Base-by-base conservation (phyloP, 2,888 invertebrate species). In the Priocnemis perturbator region DNA sequence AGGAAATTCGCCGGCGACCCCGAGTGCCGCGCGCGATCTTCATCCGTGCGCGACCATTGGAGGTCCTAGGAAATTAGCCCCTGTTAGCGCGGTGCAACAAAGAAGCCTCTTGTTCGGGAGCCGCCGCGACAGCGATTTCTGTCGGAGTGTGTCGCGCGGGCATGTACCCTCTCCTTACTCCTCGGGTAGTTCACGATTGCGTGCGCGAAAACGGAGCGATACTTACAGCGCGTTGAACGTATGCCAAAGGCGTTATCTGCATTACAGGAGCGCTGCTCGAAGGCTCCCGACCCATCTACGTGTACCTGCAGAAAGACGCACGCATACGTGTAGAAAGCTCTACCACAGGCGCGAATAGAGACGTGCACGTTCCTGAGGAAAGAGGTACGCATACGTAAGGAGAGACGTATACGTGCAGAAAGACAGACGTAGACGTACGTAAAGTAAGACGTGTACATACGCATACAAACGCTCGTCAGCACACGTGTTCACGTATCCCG, bases 231-330 rank as follows among this genome's bases (percentile, higher is more conserved):
- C 73, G 61, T 78, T 81, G 79, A 79, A 78, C 75, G 69, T 67
- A 75, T 78, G 81, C 81, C 81, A 81, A 77, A 68, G 73, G 64
- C 69, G 74, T 73, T 74, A 78, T 77, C 68, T 64, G 76, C 70
- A 67, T 72, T 71, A 76, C 53, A 60, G 66, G 48, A 37, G 7
- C n/a, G 37, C 37, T 37, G 2, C 37, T 45, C 44, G 14, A n/a
- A 19, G 44, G 55, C 44, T 44, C 14, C 37, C 26, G n/a, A 26
- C n/a, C 30, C 30, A 7, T 1, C 23, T 15, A 37, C 37, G 37
- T 11, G 37, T 37, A 23, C 30, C 4, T 23, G 50, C 9, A 1
- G 37, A 26, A 2, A 26, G n/a, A n/a, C n/a, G n/a, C n/a, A n/a
- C n/a, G 26, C 26, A 7, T 26, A 20, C 23, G 19, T 21, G 48